Evolutionary conservation across 2,888 invertebrate genomes (phyloP).

Genomic region (Octonoba sinensis): DNA sequence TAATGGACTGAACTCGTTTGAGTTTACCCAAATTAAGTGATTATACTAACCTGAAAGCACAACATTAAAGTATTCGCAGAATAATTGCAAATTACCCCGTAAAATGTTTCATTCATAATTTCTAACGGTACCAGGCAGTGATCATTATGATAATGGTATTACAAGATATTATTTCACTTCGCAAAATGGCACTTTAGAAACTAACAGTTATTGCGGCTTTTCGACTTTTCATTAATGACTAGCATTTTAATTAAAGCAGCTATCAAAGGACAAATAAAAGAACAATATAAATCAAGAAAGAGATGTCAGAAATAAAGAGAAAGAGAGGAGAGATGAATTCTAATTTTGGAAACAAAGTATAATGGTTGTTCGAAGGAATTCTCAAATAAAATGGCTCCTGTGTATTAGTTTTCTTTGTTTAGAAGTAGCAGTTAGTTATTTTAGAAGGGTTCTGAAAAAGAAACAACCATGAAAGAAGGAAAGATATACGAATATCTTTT

Average conservation of each 20-base stretch:
- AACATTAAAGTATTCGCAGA: not conserved
- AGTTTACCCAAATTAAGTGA: not conserved
- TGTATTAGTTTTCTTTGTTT: too few species aligned
- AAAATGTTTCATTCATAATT: conserved; percentile 29
- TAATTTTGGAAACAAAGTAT: not conserved
- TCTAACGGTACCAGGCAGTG: conserved; percentile 22
- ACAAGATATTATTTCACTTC: conserved; percentile 34
- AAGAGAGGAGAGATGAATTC: not conserved
- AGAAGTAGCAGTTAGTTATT: too few species aligned
- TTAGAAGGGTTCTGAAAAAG: too few species aligned
- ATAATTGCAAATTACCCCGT: conserved; percentile 4
- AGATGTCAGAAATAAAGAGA: conserved; percentile 10
- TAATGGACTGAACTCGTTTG: too few species aligned
- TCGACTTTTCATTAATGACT: conserved; percentile 24
- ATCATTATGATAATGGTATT: conserved; percentile 33
- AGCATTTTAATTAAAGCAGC: conserved; percentile 26
- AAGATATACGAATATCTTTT: too few species aligned
- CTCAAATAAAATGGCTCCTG: not conserved
- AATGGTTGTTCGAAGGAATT: not conserved
- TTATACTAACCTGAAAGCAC: not conserved
- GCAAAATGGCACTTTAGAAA: conserved; percentile 12
- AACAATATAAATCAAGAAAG: conserved; percentile 5
- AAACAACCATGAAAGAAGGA: too few species aligned
- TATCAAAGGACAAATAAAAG: not conserved
- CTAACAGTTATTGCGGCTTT: conserved; percentile 30